Evolutionary conservation across 1,140 invertebrate genomes (phyloP).

Genomic region (Ruditapes philippinarum): DNA sequence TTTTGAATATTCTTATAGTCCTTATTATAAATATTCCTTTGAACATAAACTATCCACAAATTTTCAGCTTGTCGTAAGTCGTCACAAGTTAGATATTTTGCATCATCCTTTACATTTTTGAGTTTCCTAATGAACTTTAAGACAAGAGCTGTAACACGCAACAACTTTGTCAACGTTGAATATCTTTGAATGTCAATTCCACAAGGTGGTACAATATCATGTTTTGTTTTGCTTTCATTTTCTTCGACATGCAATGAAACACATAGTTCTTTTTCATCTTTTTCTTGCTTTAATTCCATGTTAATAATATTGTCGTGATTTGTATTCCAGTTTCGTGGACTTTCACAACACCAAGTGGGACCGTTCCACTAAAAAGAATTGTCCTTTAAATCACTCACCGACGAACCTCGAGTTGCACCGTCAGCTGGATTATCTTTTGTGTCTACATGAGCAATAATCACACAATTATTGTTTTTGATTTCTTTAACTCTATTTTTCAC

Average conservation of each 20-base stretch:
- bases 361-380: conserved; percentile 18
- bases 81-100: too few relatives aligned
- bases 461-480: background rate
- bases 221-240: too few relatives aligned
- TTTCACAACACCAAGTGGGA: background rate
- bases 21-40: background rate
- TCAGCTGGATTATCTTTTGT: conserved; percentile 36
- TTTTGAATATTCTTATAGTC: background rate
- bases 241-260: too few relatives aligned
- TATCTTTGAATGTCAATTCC: background rate
- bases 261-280: background rate
- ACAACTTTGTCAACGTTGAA: conserved; percentile 31
- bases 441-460: background rate
- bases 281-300: too few relatives aligned
- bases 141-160: background rate
- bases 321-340: background rate
- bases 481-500: conserved; percentile 25
- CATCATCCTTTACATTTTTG: background rate
- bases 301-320: background rate
- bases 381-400: background rate
- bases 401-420: background rate
- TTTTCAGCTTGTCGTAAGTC: background rate
- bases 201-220: too few relatives aligned
- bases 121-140: background rate
- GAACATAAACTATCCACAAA: background rate